A percentile compares a stretch with the other conserved stretches of the same genome.
Conservation (phyloP, 1,140 invertebrate genomes). For the Babylonia areolata region DNA sequence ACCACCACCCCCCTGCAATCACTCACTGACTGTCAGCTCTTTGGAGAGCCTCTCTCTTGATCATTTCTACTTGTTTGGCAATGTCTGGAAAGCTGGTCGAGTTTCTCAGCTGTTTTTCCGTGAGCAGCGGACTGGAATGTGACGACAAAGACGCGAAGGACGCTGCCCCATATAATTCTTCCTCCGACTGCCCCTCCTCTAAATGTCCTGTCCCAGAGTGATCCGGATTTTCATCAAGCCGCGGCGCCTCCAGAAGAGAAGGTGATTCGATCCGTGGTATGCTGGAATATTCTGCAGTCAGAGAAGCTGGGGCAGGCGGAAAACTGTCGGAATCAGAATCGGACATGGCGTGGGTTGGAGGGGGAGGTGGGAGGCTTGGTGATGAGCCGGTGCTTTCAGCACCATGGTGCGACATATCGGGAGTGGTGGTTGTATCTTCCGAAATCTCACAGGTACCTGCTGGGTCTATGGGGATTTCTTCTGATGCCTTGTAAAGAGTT, state of each 20-base stretch:
- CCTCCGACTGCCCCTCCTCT: not conserved
- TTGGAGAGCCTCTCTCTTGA: not conserved
- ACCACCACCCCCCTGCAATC: not conserved
- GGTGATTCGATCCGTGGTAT: not conserved
- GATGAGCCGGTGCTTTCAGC: not conserved
- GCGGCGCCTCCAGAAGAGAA: not conserved
- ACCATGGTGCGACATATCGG: too few species aligned
- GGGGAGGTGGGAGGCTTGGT: not conserved
- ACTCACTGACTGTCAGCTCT: constrained; percentile 13
- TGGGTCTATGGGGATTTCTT: too few species aligned
- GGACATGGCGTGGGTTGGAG: not conserved
- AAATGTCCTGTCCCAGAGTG: not conserved
- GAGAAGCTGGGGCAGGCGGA: not conserved
- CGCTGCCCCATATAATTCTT: not conserved
- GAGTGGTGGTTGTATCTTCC: too few species aligned
- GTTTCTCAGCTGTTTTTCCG: not conserved
- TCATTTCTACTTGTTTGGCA: not conserved
- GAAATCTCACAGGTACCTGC: too few species aligned
- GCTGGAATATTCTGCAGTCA: not conserved
- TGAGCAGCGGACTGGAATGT: not conserved
- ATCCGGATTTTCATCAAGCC: not conserved
- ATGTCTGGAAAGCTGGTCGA: not conserved
- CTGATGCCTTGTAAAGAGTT: too few species aligned
- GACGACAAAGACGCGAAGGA: not conserved
- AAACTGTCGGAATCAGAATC: not conserved